These are phyloP conservation scores for Graphium colonna DNA, from an alignment of 2,888 invertebrate species.

Conservation along the genomic window DNA sequence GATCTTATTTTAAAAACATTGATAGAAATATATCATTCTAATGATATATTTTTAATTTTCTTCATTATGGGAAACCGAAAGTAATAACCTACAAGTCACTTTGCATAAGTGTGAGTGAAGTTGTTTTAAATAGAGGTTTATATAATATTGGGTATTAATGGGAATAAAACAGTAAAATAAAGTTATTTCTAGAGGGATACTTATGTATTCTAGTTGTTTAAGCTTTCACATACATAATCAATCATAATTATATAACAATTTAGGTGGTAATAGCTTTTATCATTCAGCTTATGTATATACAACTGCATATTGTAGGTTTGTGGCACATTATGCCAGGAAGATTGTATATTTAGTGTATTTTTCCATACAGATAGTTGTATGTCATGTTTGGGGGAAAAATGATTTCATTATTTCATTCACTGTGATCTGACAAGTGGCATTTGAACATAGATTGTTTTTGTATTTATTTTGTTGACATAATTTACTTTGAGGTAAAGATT, in stretches of 20 bases:
- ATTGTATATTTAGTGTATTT: background rate
- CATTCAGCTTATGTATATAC: background rate
- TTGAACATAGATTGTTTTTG: slow-evolving; percentile 2
- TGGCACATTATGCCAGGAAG: background rate
- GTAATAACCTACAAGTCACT: background rate
- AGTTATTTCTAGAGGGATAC: background rate
- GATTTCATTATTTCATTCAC: background rate
- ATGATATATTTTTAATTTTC: background rate
- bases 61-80: background rate
- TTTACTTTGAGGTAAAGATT: background rate
- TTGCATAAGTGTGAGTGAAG: background rate
- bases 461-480: slow-evolving; percentile 7
- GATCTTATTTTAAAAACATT: background rate
- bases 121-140: background rate
- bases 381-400: too few relatives aligned
- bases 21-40: background rate
- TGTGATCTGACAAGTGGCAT: slow-evolving; percentile 6
- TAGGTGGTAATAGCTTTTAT: background rate
- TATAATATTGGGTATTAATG: background rate
- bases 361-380: background rate
- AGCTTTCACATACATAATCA: background rate
- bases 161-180: background rate
- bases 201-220: background rate
- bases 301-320: background rate
- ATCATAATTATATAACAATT: background rate